Evolutionary conservation across 2,113 vertebrate species (phyloP), one percentile per base, ranked within the genome.

Genomic region (Paramormyrops kingsleyae): DNA sequence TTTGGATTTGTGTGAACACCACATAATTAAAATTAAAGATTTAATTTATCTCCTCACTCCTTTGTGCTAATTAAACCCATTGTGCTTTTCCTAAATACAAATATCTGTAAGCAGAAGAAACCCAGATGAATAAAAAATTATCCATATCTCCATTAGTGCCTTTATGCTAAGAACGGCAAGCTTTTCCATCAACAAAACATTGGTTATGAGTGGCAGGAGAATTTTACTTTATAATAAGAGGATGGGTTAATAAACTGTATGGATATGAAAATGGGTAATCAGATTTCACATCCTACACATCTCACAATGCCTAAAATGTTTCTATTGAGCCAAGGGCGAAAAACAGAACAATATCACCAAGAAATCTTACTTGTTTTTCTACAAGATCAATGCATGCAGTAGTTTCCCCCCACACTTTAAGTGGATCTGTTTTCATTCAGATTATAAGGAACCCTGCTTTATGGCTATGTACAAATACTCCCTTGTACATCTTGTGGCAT

Each of bases 51-150:
- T 50, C 24, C 83, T 86, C 46, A 13, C 24, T 50, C 10, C 9
- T 13, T 86, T 31, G 46, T 50, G 83, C 46, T 86, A 86, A 87
- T 87, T 87, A 87, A 52, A 52, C 47, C 24, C 27, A 87, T 87
- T 87, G 49, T 87, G 44, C 46, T 24, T 27, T 27, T 53, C 49
- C 17, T 53, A 44, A 87, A 31, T 87, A 24, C 21, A 87, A 52
- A 53, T 52, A 50, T n/a, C 24, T 87, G n/a, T 85, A 27, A 49
- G 49, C 49, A 87, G 49, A 87, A 53, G 47, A 84, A 85, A 87
- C 17, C 83, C 84, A 50, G 47, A 87, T 50, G 47, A 87, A 87
- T 87, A 87, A 35, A 52, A 44, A 87, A 49, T 52, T 42, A 86
- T 42, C 84, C 49, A 52, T 87, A 46, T 87, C 85, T 87, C 47